phyloP scores from a whole-genome alignment of 1,140 invertebrate genomes.

The Centruroides vittatus region DNA sequence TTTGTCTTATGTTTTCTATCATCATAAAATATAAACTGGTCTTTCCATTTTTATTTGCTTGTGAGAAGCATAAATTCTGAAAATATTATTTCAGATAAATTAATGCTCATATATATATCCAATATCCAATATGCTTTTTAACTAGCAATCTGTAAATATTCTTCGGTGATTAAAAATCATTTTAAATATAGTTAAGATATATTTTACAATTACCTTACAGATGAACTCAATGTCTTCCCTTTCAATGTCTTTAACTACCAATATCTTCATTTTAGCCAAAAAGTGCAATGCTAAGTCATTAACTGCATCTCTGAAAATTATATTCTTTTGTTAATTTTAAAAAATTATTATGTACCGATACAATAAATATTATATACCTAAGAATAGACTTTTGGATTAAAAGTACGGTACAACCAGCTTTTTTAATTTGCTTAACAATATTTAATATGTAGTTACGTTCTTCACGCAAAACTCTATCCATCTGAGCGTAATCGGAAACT shows the following conservation, averaged over 20 bases:
- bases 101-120: no score
- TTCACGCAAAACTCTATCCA: slow-evolving; percentile 97
- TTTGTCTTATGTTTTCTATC: neutral
- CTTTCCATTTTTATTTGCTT: no score
- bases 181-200: neutral
- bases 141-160: no score
- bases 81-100: no score
- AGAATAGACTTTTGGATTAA: slow-evolving; percentile 98
- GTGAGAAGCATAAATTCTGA: no score
- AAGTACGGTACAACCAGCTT: slow-evolving; percentile 93
- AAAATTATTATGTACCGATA: neutral
- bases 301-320: slow-evolving; percentile 62
- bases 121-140: no score
- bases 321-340: neutral
- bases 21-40: neutral
- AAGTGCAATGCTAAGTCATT: slow-evolving; percentile 96
- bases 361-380: slow-evolving; percentile 37
- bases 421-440: slow-evolving; percentile 98
- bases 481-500: slow-evolving; percentile 95
- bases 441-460: slow-evolving; percentile 96
- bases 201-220: slow-evolving; percentile 50
- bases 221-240: slow-evolving; percentile 95
- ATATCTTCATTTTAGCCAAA: slow-evolving; percentile 96
- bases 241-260: slow-evolving; percentile 97
- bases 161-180: neutral